phyloP scores from a whole-genome alignment of 2,797 vertebrate genomes.

The Parambassis ranga region DNA sequence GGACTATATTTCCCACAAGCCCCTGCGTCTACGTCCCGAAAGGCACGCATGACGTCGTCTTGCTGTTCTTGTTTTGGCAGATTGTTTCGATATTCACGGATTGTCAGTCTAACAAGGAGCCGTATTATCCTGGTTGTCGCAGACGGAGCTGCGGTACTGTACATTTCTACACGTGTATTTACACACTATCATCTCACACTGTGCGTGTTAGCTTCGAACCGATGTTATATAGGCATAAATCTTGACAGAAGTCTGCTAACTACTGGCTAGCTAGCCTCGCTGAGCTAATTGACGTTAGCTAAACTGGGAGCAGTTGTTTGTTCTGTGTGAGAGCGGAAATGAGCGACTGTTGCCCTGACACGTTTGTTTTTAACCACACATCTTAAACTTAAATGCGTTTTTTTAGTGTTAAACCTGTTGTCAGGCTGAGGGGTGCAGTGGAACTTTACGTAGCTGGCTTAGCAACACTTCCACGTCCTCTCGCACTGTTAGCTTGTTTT shows the following conservation, averaged over 20 bases:
- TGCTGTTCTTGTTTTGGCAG: conserved; percentile 77
- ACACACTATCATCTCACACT: neutral
- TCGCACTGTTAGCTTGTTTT: conserved; percentile 12
- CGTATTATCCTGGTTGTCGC: conserved; percentile 9
- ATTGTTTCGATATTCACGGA: conserved; percentile 77
- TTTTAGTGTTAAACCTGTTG: neutral
- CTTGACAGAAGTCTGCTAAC: conserved; percentile 50
- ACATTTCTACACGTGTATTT: neutral
- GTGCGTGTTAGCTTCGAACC: neutral
- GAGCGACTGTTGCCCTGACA: conserved; percentile 3
- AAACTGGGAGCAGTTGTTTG: conserved; percentile 34
- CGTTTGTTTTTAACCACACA: conserved; percentile 13
- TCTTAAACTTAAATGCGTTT: neutral
- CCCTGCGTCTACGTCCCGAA: neutral
- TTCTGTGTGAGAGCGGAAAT: conserved; percentile 47
- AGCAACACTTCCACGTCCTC: neutral
- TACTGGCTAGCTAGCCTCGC: conserved; percentile 55
- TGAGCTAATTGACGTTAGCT: conserved; percentile 55
- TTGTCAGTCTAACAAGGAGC: conserved; percentile 47
- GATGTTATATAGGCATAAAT: conserved; percentile 14
- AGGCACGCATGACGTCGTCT: conserved; percentile 44
- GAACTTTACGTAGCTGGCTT: neutral
- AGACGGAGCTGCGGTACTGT: conserved; percentile 42
- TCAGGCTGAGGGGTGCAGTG: neutral
- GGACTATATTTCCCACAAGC: conserved; percentile 59